Percentiles rank a stretch among this genome's conserved stretches.
phyloP scores from a whole-genome alignment of 2,113 vertebrate species.

The Phalacrocorax pelagicus region DNA sequence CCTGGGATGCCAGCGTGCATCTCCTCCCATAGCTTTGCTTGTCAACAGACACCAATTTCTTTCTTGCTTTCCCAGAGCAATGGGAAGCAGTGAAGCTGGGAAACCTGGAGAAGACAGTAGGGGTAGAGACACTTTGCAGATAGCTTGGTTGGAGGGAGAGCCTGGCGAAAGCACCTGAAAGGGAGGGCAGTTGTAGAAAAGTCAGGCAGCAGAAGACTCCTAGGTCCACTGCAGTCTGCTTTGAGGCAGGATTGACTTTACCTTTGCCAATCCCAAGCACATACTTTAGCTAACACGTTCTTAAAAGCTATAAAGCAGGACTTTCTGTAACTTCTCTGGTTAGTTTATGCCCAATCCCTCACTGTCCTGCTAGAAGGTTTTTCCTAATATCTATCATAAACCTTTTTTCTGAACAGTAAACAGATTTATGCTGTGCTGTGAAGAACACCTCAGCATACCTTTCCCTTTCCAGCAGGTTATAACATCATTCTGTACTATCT shows the following conservation, averaged over 20 bases:
- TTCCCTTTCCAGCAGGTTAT: neutral
- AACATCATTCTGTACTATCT: neutral
- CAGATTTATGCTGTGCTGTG: neutral
- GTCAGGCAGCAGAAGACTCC: neutral
- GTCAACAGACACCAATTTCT: neutral
- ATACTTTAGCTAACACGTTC: neutral
- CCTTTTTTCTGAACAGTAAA: neutral
- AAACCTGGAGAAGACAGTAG: neutral
- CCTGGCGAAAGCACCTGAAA: neutral
- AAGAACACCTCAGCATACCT: neutral
- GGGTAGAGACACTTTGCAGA: neutral
- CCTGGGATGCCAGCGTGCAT: too few relatives aligned
- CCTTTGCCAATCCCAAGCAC: neutral
- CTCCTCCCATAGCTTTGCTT: neutral
- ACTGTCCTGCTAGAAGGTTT: neutral
- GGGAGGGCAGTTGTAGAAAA: neutral
- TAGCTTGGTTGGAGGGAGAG: neutral
- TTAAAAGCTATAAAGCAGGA: neutral
- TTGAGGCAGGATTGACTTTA: neutral
- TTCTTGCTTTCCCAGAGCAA: neutral
- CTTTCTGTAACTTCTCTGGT: neutral
- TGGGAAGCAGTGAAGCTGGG: neutral
- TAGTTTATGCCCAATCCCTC: neutral
- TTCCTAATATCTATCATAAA: neutral
- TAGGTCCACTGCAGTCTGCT: neutral